These are phyloP conservation scores for Anaspis maculata DNA, from an alignment of 2,888 invertebrate genomes.

Conservation along the genomic window DNA sequence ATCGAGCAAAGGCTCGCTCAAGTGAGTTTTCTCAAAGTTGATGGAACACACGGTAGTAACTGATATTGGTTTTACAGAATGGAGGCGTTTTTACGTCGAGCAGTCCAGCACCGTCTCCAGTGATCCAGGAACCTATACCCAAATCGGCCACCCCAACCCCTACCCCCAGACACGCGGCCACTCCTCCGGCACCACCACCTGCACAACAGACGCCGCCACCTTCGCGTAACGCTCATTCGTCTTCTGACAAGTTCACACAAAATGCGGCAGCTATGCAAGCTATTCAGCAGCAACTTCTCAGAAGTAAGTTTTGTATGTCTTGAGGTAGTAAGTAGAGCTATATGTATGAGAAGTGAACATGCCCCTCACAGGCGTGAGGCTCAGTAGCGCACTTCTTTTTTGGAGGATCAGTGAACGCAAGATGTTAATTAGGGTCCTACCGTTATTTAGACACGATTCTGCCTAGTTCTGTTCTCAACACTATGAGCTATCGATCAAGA, in stretches of 20 bases:
- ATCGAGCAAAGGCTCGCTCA: constrained; percentile 84
- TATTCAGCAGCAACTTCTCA: constrained; percentile 72
- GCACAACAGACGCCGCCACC: constrained; percentile 42
- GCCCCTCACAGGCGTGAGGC: no score
- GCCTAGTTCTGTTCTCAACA: no score
- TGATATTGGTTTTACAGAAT: constrained; percentile 35
- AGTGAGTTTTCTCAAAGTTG: constrained; percentile 31
- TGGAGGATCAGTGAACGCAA: no score
- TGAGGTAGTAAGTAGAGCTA: constrained; percentile 1
- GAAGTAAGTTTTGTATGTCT: constrained; percentile 48
- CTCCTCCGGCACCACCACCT: constrained; percentile 46
- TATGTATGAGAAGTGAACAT: no score
- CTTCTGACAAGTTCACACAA: constrained; percentile 42
- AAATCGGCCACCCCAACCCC: constrained; percentile 48
- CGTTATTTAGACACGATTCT: no score
- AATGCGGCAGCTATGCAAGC: constrained; percentile 73
- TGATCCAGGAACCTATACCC: constrained; percentile 46
- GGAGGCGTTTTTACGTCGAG: constrained; percentile 41
- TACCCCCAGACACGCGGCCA: constrained; percentile 44
- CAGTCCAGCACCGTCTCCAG: constrained; percentile 48
- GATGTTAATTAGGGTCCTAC: no score
- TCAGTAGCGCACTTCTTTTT: no score
- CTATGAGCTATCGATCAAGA: no score
- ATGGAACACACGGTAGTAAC: neutral
- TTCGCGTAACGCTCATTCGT: constrained; percentile 28